Evolutionary conservation across 2,797 vertebrate genomes (phyloP).

Genomic region (Vireo griseus): DNA sequence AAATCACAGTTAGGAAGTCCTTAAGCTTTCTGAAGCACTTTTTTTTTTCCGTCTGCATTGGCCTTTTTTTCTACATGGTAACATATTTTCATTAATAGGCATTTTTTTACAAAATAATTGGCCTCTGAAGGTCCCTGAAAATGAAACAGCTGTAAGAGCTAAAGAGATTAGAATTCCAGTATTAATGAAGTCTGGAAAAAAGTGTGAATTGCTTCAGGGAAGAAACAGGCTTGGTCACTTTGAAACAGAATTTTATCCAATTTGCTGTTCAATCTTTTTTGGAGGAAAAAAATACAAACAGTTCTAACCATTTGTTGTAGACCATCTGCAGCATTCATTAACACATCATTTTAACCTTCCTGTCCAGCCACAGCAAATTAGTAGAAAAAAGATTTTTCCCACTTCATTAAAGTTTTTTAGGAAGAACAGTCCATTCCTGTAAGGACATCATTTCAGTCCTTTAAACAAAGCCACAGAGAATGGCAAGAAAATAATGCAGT

Average conservation of each 20-base stretch:
- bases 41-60: not conserved
- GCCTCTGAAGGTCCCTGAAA: constrained; percentile 34
- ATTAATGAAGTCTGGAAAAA: constrained; percentile 29
- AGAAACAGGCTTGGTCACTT: not conserved
- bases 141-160: constrained; percentile 38
- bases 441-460: not conserved
- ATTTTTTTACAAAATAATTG: constrained; percentile 17
- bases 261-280: not conserved
- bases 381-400: not conserved
- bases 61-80: constrained; percentile 18
- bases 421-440: not conserved
- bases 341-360: not conserved
- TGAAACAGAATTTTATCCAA: not conserved
- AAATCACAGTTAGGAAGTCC: not conserved
- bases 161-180: constrained; percentile 52
- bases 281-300: not conserved
- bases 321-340: not conserved
- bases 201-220: not conserved
- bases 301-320: not conserved
- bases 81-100: constrained; percentile 53
- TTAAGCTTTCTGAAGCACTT: not conserved
- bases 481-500: not conserved
- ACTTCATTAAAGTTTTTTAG: not conserved
- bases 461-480: not conserved
- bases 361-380: not conserved